These are phyloP conservation scores for Vanessa cardui DNA, from an alignment of 2,888 invertebrate species.

Conservation along the genomic window DNA sequence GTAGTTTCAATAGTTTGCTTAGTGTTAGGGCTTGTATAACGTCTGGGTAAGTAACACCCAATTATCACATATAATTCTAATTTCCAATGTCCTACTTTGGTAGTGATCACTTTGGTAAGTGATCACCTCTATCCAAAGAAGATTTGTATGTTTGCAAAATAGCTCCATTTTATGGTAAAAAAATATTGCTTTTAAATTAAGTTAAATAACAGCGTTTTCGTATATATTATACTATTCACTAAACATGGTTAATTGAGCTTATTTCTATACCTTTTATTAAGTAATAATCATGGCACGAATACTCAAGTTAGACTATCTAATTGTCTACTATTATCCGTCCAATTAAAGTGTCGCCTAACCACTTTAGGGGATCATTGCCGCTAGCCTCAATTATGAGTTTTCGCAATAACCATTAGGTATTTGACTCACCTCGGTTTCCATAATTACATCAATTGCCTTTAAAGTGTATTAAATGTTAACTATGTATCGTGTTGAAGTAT, in stretches of 20 bases:
- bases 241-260: background rate
- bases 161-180: too few species aligned
- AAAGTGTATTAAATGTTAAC: conserved; percentile 35
- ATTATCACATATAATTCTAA: too few species aligned
- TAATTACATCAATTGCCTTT: conserved; percentile 55
- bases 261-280: conserved; percentile 8
- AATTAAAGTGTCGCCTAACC: conserved; percentile 31
- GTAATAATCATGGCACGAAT: background rate
- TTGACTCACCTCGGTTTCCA: conserved; percentile 56
- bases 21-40: too few species aligned
- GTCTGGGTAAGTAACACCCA: too few species aligned
- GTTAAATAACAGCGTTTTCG: too few species aligned
- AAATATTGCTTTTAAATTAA: too few species aligned
- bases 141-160: too few species aligned
- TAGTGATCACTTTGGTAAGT: too few species aligned
- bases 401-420: conserved; percentile 48
- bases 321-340: conserved; percentile 27
- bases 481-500: conserved; percentile 10
- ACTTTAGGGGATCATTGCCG: conserved; percentile 41
- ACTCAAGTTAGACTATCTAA: conserved; percentile 9
- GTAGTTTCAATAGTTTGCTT: too few species aligned
- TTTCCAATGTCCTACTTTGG: too few species aligned
- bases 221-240: too few species aligned
- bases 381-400: conserved; percentile 52
- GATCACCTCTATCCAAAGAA: too few species aligned